A percentile compares a stretch with the other conserved stretches of the same genome.
phyloP scores from a whole-genome alignment of 2,113 vertebrate genomes.

The Perccottus glenii region DNA sequence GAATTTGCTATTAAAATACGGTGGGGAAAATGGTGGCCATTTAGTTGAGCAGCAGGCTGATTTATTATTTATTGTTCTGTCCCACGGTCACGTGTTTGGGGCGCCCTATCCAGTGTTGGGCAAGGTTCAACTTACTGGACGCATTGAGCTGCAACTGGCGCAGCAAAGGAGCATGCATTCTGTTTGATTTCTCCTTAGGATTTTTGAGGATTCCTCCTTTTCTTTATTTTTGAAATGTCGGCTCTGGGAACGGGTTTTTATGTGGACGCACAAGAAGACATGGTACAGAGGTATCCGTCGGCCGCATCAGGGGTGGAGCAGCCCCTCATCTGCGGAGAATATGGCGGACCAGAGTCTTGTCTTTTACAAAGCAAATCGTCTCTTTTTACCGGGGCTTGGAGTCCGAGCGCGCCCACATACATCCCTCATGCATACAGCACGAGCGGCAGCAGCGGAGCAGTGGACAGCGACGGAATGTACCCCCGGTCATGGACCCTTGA shows the following conservation, averaged over 20 bases:
- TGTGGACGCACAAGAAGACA: conserved; percentile 89
- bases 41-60: conserved; percentile 93
- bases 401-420: conserved; percentile 89
- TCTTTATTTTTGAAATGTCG: conserved; percentile 80
- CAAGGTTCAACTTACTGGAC: conserved; percentile 93
- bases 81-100: conserved; percentile 87
- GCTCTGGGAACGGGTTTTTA: conserved; percentile 93
- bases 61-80: conserved; percentile 99
- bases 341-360: conserved; percentile 91
- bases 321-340: conserved; percentile 82
- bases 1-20: conserved; percentile 96
- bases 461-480: conserved; percentile 93
- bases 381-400: conserved; percentile 93
- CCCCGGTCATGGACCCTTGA: conserved; percentile 94
- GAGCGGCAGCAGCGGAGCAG: conserved; percentile 87
- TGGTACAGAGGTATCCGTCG: conserved; percentile 86
- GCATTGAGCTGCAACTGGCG: conserved; percentile 87
- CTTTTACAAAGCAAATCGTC: conserved; percentile 93
- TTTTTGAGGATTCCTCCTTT: conserved; percentile 1
- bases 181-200: conserved; percentile 82
- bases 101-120: conserved; percentile 89
- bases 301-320: conserved; percentile 82
- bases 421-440: conserved; percentile 87
- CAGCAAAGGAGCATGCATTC: conserved; percentile 88
- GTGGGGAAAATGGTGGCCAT: conserved; percentile 94